Conservation (phyloP, 1,140 invertebrate genomes). For the Colletes latitarsis region DNA sequence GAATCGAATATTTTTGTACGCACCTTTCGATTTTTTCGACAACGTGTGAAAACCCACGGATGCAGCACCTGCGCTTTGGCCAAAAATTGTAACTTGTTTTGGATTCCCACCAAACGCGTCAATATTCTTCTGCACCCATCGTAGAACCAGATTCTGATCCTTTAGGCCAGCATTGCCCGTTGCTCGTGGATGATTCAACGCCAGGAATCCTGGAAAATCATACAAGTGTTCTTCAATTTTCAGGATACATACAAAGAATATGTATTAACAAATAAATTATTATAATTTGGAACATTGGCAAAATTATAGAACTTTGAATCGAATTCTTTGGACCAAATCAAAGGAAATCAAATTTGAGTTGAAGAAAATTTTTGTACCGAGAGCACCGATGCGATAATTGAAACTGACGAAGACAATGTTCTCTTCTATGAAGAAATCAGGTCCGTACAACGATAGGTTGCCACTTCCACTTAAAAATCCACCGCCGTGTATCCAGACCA, state of each 20-base stretch:
- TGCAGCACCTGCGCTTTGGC: slow-evolving; percentile 81
- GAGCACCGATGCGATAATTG: not conserved
- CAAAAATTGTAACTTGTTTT: slow-evolving; percentile 80
- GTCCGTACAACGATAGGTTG: too few species aligned
- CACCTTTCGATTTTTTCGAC: slow-evolving; percentile 14
- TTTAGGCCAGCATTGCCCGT: slow-evolving; percentile 87
- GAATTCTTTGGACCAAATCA: too few species aligned
- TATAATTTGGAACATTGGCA: not conserved
- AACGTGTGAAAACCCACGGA: slow-evolving; percentile 75
- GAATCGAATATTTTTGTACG: not conserved
- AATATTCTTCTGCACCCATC: slow-evolving; percentile 76
- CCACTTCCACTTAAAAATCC: too few species aligned
- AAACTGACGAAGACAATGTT: too few species aligned
- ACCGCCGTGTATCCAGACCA: slow-evolving; percentile 88
- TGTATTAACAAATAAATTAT: too few species aligned
- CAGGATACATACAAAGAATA: too few species aligned
- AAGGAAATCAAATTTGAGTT: too few species aligned
- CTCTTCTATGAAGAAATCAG: too few species aligned
- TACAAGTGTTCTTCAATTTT: too few species aligned
- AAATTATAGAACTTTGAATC: too few species aligned
- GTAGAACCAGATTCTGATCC: slow-evolving; percentile 78
- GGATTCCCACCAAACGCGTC: slow-evolving; percentile 68
- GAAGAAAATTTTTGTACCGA: slow-evolving; percentile 35
- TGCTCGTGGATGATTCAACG: slow-evolving; percentile 82
- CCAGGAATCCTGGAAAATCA: slow-evolving; percentile 80